phyloP scores from a whole-genome alignment of 37 sponge, comb jelly and placozoan genomes.

The Halichondria panicea region DNA sequence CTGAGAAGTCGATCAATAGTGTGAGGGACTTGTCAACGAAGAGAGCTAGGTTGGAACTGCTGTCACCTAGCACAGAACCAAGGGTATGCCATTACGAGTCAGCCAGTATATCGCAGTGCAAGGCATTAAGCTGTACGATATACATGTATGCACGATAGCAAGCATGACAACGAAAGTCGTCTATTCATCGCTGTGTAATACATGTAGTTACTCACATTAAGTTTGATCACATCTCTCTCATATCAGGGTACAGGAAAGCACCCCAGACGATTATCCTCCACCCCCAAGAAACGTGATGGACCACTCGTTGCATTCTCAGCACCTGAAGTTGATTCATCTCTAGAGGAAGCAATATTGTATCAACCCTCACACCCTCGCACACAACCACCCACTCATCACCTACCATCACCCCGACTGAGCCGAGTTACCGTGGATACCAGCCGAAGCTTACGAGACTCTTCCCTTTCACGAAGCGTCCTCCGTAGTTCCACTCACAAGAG shows the following conservation, averaged over 20 bases:
- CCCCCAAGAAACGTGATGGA: constrained; percentile 18
- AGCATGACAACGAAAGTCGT: too few relatives aligned
- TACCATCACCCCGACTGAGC: constrained; percentile 12
- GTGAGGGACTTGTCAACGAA: constrained; percentile 30
- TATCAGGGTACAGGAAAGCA: constrained; percentile 7
- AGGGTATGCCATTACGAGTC: too few relatives aligned
- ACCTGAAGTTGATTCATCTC: constrained; percentile 14
- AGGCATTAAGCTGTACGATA: too few relatives aligned
- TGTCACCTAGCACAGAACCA: constrained; percentile 21
- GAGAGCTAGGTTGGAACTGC: constrained; percentile 34
- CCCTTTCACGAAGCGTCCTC: not conserved
- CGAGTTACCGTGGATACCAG: constrained; percentile 9
- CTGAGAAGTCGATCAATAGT: not conserved
- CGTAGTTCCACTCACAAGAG: not conserved
- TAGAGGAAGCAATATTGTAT: constrained; percentile 31
- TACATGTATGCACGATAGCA: too few relatives aligned
- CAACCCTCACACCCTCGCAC: not conserved
- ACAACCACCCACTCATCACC: not conserved
- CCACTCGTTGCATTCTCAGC: not conserved
- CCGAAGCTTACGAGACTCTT: not conserved
- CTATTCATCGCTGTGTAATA: too few relatives aligned
- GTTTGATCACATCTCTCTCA: not conserved
- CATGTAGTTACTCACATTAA: too few relatives aligned
- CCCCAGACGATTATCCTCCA: constrained; percentile 42
- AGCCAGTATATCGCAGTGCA: too few relatives aligned